Evolutionary conservation across 2,888 invertebrate species (phyloP), one percentile per base, ranked within the genome.

Genomic region (Heteropelma amictum): DNA sequence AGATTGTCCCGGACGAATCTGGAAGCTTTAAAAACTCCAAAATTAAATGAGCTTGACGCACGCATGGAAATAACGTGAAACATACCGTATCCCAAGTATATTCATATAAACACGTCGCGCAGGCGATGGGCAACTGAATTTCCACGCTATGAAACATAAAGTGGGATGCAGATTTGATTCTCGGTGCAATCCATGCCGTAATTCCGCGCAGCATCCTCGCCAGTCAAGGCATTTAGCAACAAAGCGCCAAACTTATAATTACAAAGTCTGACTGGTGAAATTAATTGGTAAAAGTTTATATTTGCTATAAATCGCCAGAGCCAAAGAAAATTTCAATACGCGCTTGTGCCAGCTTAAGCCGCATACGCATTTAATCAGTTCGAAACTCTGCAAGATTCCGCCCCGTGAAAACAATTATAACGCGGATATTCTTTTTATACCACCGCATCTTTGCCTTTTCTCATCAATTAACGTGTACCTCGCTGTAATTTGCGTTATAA

Each of bases 211-310:
- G 14, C 68, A 21, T 21, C 30, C 23, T 42, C 58, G 10, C 7
- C 12, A 23, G 17, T 10, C 10, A 28, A 8, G 10, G 23, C 19
- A 61, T 33, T 47, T 23, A 61, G 42, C 61, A 12, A 10, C 19
- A 40, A 26, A 45, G 38, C 45, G 26, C 5, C 19, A 70, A 70
- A 70, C 63, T 70, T 70, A 54, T 70, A 63, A 70, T 70, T 70
- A 68, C 28, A 10, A 61, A 42, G 10, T 26, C 28, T 19, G 19
- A 7, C 12, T 14, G 35, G 33, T 8, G 21, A 63, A 70, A 63
- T 70, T 60, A 53, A 69, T 51, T 69, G 60, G 51, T 40, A 53
- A 54, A 70, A 70, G 47, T 70, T 70, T 23, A 4, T 14, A 19
- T 6, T 3, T 5, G 35, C 61, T 35, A 38, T 54, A 35, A 14